Evolutionary conservation across 2,888 invertebrate species (phyloP).

Genomic region (Phyto melanocephala): DNA sequence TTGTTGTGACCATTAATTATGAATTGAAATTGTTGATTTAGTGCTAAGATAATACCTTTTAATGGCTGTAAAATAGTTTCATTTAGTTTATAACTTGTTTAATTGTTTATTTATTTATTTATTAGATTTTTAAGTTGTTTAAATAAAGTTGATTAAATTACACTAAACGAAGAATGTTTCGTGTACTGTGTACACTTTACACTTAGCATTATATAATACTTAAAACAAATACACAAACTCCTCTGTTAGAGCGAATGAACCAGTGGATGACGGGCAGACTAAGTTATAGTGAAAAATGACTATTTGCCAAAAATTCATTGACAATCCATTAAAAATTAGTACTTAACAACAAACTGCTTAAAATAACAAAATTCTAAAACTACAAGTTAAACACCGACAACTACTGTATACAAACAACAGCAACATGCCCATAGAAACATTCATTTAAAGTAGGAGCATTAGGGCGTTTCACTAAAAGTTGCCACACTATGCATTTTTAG

Average conservation of each 20-base stretch:
- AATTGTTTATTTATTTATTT: constrained; percentile 44
- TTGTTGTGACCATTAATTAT: constrained; percentile 17
- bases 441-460: no score
- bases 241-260: neutral
- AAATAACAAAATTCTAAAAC: constrained; percentile 1
- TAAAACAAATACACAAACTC: neutral
- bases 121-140: constrained; percentile 2
- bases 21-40: constrained; percentile 34
- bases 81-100: constrained; percentile 30
- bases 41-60: constrained; percentile 41
- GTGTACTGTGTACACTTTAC: no score
- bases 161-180: constrained; percentile 25
- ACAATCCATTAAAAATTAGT: constrained; percentile 51
- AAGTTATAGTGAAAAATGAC: no score
- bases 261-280: neutral
- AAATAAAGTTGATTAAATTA: constrained; percentile 32
- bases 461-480: no score
- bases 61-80: constrained; percentile 32
- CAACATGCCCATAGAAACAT: neutral
- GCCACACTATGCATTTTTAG: no score
- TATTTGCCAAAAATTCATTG: constrained; percentile 46
- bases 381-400: constrained; percentile 27
- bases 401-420: constrained; percentile 22
- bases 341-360: neutral
- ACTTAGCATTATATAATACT: no score